These are phyloP conservation scores for Indicator maculatus DNA, from an alignment of 2,113 vertebrate species.

Conservation along the genomic window DNA sequence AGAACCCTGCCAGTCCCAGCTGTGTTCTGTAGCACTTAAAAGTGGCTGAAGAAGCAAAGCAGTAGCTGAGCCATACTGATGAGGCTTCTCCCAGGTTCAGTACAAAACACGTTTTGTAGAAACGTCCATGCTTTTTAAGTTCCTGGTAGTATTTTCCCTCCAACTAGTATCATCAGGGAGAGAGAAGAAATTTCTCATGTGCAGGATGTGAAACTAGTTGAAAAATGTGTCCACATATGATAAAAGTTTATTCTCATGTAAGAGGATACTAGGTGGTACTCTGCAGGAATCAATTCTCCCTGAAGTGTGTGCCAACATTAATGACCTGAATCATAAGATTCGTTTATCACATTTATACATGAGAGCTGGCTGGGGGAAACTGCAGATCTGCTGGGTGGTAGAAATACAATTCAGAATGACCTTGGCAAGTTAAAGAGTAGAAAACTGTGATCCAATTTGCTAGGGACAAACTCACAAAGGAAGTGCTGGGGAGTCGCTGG, in stretches of 20 bases:
- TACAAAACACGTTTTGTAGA: neutral
- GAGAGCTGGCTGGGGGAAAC: neutral
- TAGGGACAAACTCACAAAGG: neutral
- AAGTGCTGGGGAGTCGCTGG: neutral
- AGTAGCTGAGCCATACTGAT: neutral
- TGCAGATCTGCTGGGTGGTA: neutral
- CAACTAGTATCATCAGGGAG: neutral
- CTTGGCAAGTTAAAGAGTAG: neutral
- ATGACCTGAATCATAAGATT: neutral
- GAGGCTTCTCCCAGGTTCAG: neutral
- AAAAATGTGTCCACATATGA: neutral
- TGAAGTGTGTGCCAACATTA: neutral
- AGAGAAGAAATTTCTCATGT: neutral
- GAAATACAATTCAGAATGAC: neutral
- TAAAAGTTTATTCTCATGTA: neutral
- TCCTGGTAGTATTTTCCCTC: neutral
- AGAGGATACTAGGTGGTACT: neutral
- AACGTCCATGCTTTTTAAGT: neutral
- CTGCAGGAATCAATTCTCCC: neutral
- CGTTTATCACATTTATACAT: neutral
- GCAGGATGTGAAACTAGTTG: neutral
- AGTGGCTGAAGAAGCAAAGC: neutral
- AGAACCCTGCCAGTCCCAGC: neutral
- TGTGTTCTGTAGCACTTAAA: neutral
- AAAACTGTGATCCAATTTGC: neutral